A percentile compares a stretch with the other conserved stretches of the same genome.
Evolutionary conservation across 2,113 vertebrate genomes (phyloP).

Genomic region (Anarrhichthys ocellatus): DNA sequence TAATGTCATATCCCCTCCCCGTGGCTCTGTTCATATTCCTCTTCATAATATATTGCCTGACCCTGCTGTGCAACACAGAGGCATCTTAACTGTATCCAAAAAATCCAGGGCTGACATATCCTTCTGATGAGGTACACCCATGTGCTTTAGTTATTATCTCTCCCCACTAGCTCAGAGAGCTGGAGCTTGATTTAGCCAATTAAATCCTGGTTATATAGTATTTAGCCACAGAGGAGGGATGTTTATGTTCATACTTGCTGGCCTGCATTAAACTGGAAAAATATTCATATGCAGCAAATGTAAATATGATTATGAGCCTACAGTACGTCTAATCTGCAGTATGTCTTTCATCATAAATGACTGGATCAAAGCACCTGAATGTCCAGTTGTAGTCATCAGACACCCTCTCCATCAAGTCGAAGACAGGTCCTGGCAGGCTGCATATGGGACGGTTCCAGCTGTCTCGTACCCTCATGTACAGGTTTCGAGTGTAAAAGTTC

Average conservation of each 20-base stretch:
- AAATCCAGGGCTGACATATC: constrained; percentile 20
- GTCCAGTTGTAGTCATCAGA: constrained; percentile 97
- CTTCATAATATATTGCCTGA: constrained; percentile 42
- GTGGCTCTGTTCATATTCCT: constrained; percentile 48
- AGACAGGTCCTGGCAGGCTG: constrained; percentile 89
- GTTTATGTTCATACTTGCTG: constrained; percentile 3
- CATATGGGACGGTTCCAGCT: constrained; percentile 95
- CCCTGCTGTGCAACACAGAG: constrained; percentile 25
- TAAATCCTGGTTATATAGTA: neutral
- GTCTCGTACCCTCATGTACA: constrained; percentile 95
- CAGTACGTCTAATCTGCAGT: neutral
- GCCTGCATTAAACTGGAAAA: neutral
- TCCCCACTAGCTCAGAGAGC: neutral
- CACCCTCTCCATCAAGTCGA: constrained; percentile 92
- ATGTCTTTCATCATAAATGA: neutral
- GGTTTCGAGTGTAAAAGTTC: constrained; percentile 93
- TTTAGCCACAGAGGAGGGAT: neutral
- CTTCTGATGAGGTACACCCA: constrained; percentile 17
- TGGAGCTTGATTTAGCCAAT: neutral
- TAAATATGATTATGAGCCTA: neutral
- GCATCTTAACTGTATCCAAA: constrained; percentile 32
- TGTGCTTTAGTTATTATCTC: neutral
- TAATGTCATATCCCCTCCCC: constrained; percentile 32
- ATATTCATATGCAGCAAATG: neutral
- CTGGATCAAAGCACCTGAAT: constrained; percentile 85